phyloP scores from a whole-genome alignment of 2,888 invertebrate species.

The Papilio protenor region DNA sequence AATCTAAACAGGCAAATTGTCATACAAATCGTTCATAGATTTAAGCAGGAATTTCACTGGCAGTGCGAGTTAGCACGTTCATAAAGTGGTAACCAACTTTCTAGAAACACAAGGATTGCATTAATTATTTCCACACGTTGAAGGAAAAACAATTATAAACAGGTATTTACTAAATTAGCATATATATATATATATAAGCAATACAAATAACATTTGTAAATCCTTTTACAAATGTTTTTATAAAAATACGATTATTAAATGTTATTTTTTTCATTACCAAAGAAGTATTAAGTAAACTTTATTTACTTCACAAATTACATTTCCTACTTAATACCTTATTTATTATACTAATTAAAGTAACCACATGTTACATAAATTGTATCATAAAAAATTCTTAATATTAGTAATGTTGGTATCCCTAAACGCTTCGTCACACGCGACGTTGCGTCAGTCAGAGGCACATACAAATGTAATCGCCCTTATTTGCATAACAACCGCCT shows the following conservation, averaged over 20 bases:
- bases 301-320: neutral
- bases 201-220: too few relatives aligned
- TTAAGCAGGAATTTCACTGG: conserved; percentile 30
- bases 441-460: conserved; percentile 47
- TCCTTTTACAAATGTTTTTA: too few relatives aligned
- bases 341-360: neutral
- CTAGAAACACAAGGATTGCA: neutral
- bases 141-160: neutral
- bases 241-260: too few relatives aligned
- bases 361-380: neutral
- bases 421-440: conserved; percentile 40
- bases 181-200: too few relatives aligned
- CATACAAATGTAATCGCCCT: conserved; percentile 46
- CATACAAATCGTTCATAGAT: conserved; percentile 34
- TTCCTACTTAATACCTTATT: neutral
- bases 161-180: too few relatives aligned
- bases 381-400: neutral
- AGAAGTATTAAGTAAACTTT: neutral
- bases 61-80: conserved; percentile 31
- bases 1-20: conserved; percentile 26
- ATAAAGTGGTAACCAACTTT: conserved; percentile 14
- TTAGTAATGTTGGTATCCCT: conserved; percentile 33
- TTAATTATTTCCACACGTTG: neutral
- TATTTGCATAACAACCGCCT: conserved; percentile 64
- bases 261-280: too few relatives aligned